Base-by-base conservation (phyloP, 2,797 vertebrate species). In the Manis pentadactyla region DNA sequence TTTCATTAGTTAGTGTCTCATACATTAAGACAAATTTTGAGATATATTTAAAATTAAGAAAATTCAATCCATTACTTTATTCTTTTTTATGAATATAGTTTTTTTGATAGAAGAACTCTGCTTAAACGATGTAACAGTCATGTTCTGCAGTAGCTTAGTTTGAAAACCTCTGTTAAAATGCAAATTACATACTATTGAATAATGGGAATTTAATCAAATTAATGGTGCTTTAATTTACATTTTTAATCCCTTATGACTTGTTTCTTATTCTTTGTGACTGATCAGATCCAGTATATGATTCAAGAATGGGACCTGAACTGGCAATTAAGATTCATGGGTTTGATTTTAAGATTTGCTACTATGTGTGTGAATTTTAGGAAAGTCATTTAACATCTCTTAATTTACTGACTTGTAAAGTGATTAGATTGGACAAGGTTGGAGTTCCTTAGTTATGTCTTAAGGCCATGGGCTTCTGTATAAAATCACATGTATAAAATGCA, bases 101-200 rank as follows among this genome's bases (percentile, higher is more conserved):
- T 94, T 73, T 90, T 94, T 73, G 69, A 39, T 68, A 87, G 71
- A 21, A 68, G 25, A 69, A 39, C 7, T 53, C 64, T 92, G 5
- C 9, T 82, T 88, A 89, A 64, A 89, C 71, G 29, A 75, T 39
- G 57, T 94, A 90, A 39, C 13, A 69, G 66, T 69, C 59, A 78
- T 86, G 53, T 96, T 96, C 74, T 71, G 5, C 3, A 64, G 11
- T 69, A 73, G 37, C 29, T 92, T 93, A 91, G 29, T 73, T 87
- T 93, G 96, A 92, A 97, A 95, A 96, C 25, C 81, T 90, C 42
- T 90, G 88, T 93, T 92, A 96, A 95, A 96, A 91, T 96, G 83
- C 78, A 96, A 95, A 83, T 96, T 92, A 29, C 42, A 51, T 64
- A 61, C 8, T 79, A 37, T 93, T 93, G 89, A 94, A 96, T 94